phyloP scores from a whole-genome alignment of 2,113 vertebrate genomes.

The Sisor rabdophorus region DNA sequence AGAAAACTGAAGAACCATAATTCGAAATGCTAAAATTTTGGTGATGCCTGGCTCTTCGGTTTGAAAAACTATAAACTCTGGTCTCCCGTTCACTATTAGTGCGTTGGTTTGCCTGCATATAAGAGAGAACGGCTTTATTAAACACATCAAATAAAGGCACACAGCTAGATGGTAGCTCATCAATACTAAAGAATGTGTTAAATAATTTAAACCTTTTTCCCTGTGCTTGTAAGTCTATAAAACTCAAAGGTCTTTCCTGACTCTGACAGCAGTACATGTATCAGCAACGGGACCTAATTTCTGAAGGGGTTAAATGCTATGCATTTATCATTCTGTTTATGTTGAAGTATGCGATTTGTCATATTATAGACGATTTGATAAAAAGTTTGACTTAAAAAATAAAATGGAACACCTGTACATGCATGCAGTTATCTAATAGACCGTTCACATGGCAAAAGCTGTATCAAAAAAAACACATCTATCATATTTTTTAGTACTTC shows the following conservation, averaged over 20 bases:
- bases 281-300: neutral
- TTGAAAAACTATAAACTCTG: neutral
- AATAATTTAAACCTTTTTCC: conserved; percentile 30
- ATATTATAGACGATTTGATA: neutral
- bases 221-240: conserved; percentile 1
- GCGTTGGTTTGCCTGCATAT: conserved; percentile 9
- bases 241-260: neutral
- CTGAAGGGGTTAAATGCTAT: neutral
- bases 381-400: too few relatives aligned
- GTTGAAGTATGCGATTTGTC: neutral
- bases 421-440: too few relatives aligned
- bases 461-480: too few relatives aligned
- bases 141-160: conserved; percentile 16
- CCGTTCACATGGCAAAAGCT: too few relatives aligned
- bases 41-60: neutral
- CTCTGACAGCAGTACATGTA: neutral
- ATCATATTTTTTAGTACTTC: too few relatives aligned
- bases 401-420: too few relatives aligned
- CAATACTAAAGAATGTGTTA: conserved; percentile 26
- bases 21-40: neutral
- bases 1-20: conserved; percentile 33
- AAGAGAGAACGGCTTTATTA: conserved; percentile 25
- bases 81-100: conserved; percentile 15
- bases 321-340: neutral
- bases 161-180: conserved; percentile 27